Base-by-base conservation (phyloP, 2,888 invertebrate genomes). In the Nemoura dubitans region DNA sequence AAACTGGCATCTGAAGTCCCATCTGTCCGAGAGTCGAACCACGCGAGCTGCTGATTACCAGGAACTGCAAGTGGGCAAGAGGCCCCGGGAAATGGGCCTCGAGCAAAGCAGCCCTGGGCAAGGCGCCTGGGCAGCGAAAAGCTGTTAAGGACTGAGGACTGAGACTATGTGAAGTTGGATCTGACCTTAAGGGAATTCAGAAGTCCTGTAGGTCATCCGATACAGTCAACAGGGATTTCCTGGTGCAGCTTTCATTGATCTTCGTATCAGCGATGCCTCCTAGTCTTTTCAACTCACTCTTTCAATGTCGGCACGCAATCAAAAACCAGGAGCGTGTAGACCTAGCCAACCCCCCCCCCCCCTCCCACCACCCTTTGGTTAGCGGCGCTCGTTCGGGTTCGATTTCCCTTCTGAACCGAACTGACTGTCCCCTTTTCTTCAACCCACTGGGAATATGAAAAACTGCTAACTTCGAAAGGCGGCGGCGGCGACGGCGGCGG, bases 391-490 rank as follows among this genome's bases (percentile, higher is more conserved):
- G 78, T 78, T 76, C 26, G 14, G 7, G 43, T 59, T 28, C 85
- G 77, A 59, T 59, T 59, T 59, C 77, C 85, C 85, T 78, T 85
- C 25, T 25, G 30, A 80, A 80, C 80, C 27, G 26, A 80, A 26
- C 28, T 30, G 76, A 21, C 76, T 76, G 36, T 76, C 81, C 76
- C 59, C 83, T 25, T 82, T 43, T 83, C 85, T 80, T 36, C 78
- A 76, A n/a, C 85, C 85, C 85, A 85, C 10, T 85, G 85, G 85
- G 85, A 78, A 78, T 85, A 85, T 85, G 76, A 85, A 85, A 85
- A 85, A 29, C 78, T 85, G 76, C n/a, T 0, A 30, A 29, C 81
- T 30, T 5, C n/a, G n/a, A 6, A 1, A 36, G 36, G 0, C 81
- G 3, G 14, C n/a, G 21, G 30, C 81, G 76, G n/a, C n/a, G n/a